Evolutionary conservation across 2,888 invertebrate species (phyloP).

Genomic region (Lamellibrachia columna): DNA sequence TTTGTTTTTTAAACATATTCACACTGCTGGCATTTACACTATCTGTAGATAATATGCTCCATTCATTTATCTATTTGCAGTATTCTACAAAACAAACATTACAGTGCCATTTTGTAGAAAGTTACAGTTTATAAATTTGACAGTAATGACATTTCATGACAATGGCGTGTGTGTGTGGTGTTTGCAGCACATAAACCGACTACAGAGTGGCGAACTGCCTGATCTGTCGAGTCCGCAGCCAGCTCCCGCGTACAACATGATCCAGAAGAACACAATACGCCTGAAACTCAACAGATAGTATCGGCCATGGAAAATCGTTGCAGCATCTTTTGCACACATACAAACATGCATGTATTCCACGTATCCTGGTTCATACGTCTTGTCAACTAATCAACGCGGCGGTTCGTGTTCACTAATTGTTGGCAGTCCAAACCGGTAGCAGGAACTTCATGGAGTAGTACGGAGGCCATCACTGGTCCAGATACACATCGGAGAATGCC

Average conservation of each 20-base stretch:
- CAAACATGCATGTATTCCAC: background rate
- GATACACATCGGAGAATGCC: background rate
- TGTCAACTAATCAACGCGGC: background rate
- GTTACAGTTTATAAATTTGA: background rate
- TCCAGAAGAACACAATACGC: constrained; percentile 38
- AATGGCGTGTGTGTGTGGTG: background rate
- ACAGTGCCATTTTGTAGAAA: background rate
- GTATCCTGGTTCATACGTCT: background rate
- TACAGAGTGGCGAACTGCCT: constrained; percentile 56
- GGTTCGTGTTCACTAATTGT: background rate
- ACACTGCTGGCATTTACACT: too few relatives aligned
- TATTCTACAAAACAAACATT: background rate
- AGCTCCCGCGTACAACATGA: constrained; percentile 33
- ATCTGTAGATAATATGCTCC: too few relatives aligned
- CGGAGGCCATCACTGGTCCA: background rate
- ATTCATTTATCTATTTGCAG: background rate
- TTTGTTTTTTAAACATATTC: too few relatives aligned
- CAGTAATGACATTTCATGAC: background rate
- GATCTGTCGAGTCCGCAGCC: constrained; percentile 60
- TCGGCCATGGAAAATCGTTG: background rate
- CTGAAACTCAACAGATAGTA: constrained; percentile 40
- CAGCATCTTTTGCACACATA: background rate
- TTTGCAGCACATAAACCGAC: constrained; percentile 46
- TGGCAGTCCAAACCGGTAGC: background rate
- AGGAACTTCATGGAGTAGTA: background rate